A percentile compares a stretch with the other conserved stretches of the same genome.
Evolutionary conservation across 2,797 vertebrate species (phyloP).

Genomic region (Sebastiscus tertius): DNA sequence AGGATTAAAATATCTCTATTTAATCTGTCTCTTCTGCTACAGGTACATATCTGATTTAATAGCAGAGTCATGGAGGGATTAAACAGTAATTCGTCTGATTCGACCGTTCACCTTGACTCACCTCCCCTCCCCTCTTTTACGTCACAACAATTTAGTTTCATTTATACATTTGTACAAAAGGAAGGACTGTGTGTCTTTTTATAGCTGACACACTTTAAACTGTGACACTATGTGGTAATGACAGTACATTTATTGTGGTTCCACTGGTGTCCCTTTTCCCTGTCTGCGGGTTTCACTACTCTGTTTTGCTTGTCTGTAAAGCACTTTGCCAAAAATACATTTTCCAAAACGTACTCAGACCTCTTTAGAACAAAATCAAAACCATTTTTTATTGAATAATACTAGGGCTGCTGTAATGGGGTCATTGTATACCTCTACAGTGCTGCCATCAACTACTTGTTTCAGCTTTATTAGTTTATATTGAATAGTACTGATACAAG

Average conservation of each 20-base stretch:
- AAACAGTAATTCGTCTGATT: constrained; percentile 3
- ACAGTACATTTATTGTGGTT: constrained; percentile 1
- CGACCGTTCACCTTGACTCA: background rate
- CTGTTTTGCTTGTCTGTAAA: constrained; percentile 10
- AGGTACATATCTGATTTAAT: constrained; percentile 6
- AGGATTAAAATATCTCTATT: constrained; percentile 17
- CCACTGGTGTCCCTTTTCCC: constrained; percentile 16
- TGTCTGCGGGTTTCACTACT: constrained; percentile 32
- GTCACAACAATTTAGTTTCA: background rate
- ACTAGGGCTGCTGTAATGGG: too few species aligned
- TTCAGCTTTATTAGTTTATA: too few species aligned
- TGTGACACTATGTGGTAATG: background rate
- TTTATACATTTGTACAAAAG: background rate
- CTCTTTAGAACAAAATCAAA: background rate
- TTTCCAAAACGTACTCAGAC: background rate
- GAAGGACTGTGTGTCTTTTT: background rate
- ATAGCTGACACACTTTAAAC: background rate
- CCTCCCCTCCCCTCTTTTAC: background rate
- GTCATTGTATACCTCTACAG: too few species aligned
- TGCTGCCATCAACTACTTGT: too few species aligned
- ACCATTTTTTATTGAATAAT: background rate
- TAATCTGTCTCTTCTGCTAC: constrained; percentile 20
- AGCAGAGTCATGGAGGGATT: constrained; percentile 18
- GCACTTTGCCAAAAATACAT: background rate
- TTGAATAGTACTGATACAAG: too few species aligned